Evolutionary conservation across 37 sponge, comb jelly and placozoan species (phyloP).

Genomic region (Cliona cf. orientalis): DNA sequence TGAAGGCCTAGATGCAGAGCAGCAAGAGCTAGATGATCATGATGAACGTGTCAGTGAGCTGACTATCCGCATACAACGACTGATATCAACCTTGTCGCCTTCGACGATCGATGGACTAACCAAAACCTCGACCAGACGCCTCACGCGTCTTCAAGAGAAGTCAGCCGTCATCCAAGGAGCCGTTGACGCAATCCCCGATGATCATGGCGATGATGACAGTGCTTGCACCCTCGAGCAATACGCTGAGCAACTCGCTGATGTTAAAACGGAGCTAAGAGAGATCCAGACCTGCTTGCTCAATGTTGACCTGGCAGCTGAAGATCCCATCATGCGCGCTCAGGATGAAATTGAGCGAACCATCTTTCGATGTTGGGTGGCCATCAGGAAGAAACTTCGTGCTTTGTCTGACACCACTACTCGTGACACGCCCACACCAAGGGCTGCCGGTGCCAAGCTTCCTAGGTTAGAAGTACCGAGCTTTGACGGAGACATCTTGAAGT

Average conservation of each 20-base stretch:
- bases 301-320: too few relatives aligned
- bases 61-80: too few relatives aligned
- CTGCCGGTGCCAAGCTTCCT: slow-evolving; percentile 14
- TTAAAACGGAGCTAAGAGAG: not conserved
- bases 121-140: not conserved
- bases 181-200: too few relatives aligned
- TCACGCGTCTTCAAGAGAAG: not conserved
- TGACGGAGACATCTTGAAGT: slow-evolving; percentile 22
- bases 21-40: slow-evolving; percentile 5
- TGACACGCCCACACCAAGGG: not conserved
- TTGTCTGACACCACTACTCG: too few relatives aligned
- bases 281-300: not conserved
- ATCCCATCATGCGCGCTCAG: too few relatives aligned
- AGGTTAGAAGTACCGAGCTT: slow-evolving; percentile 25
- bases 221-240: not conserved
- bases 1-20: slow-evolving; percentile 1
- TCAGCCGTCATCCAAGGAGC: not conserved
- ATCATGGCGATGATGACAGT: too few relatives aligned
- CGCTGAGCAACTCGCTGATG: not conserved
- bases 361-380: too few relatives aligned
- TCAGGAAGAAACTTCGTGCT: too few relatives aligned
- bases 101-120: too few relatives aligned
- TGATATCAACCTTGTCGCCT: too few relatives aligned
- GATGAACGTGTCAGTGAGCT: slow-evolving; percentile 9
- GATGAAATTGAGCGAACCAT: not conserved